phyloP scores from a whole-genome alignment of 2,797 vertebrate species.

The Falco novaeseelandiae region DNA sequence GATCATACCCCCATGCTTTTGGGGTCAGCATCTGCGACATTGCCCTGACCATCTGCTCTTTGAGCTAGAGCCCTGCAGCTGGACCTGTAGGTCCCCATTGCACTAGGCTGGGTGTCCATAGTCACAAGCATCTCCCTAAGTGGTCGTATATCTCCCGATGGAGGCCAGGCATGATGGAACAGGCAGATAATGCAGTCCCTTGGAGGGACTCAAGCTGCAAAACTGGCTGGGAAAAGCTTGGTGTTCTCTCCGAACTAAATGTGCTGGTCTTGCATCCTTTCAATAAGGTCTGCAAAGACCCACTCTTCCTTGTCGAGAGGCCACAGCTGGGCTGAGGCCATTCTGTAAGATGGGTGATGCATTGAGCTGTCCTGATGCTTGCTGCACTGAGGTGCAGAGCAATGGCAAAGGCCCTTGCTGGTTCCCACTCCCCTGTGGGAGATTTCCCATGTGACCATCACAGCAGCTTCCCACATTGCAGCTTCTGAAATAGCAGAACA shows the following conservation, averaged over 20 bases:
- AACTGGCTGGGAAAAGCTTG: not conserved
- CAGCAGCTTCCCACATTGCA: not conserved
- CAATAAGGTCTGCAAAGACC: not conserved
- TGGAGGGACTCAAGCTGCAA: not conserved
- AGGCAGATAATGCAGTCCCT: rapidly evolving
- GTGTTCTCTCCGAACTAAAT: not conserved
- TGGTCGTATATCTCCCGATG: rapidly evolving
- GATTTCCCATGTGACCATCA: not conserved
- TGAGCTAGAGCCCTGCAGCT: not conserved
- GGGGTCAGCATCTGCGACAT: not conserved
- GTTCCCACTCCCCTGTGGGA: not conserved
- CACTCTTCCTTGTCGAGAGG: rapidly evolving
- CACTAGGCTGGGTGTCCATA: not conserved
- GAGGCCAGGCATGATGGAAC: not conserved
- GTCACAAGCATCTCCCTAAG: not conserved
- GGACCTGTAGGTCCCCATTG: not conserved
- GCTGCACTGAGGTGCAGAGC: not conserved
- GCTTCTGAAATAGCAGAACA: not conserved
- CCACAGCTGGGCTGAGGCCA: not conserved
- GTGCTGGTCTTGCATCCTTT: not conserved
- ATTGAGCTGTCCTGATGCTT: not conserved
- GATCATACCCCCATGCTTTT: not conserved
- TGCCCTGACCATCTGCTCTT: not conserved
- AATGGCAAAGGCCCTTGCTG: not conserved
- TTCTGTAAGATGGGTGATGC: not conserved